phyloP scores from a whole-genome alignment of 2,888 invertebrate genomes.

The Crepidodera aurea region DNA sequence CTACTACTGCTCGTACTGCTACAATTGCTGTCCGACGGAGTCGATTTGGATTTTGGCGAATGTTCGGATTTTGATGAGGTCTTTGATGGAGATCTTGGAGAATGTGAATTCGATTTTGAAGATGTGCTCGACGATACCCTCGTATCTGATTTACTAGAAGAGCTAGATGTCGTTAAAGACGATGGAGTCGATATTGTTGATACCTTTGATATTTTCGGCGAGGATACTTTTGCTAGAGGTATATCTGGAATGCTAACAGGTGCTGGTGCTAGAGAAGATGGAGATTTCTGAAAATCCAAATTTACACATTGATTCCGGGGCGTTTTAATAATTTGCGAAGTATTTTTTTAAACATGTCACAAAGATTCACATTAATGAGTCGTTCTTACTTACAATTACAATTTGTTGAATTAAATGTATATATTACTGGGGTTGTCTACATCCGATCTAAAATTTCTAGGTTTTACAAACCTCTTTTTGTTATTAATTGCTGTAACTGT shows the following conservation, averaged over 20 bases:
- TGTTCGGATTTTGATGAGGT: constrained; percentile 26
- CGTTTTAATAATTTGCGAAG: background rate
- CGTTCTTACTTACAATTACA: too few relatives aligned
- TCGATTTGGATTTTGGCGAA: constrained; percentile 35
- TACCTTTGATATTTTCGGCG: constrained; percentile 42
- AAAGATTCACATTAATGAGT: too few relatives aligned
- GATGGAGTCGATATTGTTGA: constrained; percentile 30
- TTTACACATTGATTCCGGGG: too few relatives aligned
- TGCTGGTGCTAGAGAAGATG: constrained; percentile 32
- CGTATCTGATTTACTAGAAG: constrained; percentile 38
- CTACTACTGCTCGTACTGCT: constrained; percentile 35
- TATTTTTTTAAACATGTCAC: too few relatives aligned
- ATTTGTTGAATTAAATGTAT: too few relatives aligned
- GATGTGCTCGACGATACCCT: constrained; percentile 35
- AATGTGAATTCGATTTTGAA: constrained; percentile 29
- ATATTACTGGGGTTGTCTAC: too few relatives aligned
- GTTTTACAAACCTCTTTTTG: too few relatives aligned
- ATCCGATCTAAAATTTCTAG: too few relatives aligned
- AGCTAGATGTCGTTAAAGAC: constrained; percentile 34
- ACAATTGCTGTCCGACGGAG: constrained; percentile 28
- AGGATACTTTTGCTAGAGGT: constrained; percentile 35
- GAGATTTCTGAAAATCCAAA: constrained; percentile 42
- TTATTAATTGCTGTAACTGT: too few relatives aligned
- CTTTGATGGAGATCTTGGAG: constrained; percentile 34
- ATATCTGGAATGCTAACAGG: constrained; percentile 39